phyloP scores from a whole-genome alignment of 2,888 invertebrate genomes.

The Leucophenga montana region DNA sequence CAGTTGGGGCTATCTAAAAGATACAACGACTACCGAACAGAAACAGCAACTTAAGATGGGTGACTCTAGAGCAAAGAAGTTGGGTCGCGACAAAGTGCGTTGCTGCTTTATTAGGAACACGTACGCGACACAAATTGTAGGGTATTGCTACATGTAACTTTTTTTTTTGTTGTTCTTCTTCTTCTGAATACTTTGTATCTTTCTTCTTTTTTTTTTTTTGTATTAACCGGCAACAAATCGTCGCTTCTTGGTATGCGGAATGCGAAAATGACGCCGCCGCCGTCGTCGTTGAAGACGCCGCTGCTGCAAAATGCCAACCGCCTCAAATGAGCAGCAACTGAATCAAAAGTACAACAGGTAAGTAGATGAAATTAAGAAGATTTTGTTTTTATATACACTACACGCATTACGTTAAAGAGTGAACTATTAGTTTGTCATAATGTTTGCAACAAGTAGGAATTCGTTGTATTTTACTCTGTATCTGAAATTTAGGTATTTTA shows the following conservation, averaged over 20 bases:
- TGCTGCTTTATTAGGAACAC: conserved; percentile 7
- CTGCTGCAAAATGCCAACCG: neutral
- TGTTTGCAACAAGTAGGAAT: too few species aligned
- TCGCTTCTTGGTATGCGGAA: conserved; percentile 34
- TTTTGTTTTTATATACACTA: conserved; percentile 29
- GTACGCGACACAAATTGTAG: conserved; percentile 20
- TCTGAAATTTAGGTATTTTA: too few species aligned
- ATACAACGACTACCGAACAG: conserved; percentile 15
- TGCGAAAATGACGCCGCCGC: conserved; percentile 6
- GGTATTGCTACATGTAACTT: neutral
- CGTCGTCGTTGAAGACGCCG: neutral
- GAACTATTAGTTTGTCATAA: too few species aligned
- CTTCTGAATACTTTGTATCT: too few species aligned
- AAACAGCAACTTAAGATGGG: conserved; percentile 14
- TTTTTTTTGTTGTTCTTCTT: too few species aligned
- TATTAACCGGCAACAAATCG: conserved; percentile 42
- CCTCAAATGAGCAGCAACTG: neutral
- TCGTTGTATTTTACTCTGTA: too few species aligned
- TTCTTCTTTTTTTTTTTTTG: conserved; percentile 21
- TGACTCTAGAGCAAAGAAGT: neutral
- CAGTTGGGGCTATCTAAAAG: too few species aligned
- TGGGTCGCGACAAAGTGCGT: neutral
- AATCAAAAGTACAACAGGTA: conserved; percentile 35
- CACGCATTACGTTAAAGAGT: too few species aligned
- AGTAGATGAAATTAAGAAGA: conserved; percentile 60